Conservation (phyloP, 2,113 vertebrate species). For the Colius striatus region DNA sequence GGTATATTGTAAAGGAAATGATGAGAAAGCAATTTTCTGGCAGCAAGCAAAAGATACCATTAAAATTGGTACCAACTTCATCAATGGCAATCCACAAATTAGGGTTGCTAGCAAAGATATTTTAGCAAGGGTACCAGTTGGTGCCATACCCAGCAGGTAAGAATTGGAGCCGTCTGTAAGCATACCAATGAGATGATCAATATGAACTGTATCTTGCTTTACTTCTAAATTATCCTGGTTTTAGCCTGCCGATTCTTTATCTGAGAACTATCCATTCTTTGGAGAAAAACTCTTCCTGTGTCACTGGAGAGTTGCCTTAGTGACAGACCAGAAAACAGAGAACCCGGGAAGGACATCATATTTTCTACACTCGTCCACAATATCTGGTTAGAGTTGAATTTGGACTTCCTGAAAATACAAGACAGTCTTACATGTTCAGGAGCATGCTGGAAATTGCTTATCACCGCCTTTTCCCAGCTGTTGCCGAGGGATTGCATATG, state of each 20-base stretch:
- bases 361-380: background rate
- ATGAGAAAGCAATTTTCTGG: background rate
- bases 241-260: background rate
- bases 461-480: background rate
- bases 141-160: background rate
- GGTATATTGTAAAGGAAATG: background rate
- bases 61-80: background rate
- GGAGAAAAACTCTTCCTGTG: background rate
- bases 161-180: background rate
- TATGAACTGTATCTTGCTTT: background rate
- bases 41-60: background rate
- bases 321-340: background rate
- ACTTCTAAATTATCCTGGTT: background rate
- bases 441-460: background rate
- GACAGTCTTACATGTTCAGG: background rate
- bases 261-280: background rate
- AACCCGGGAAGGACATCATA: background rate
- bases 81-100: background rate
- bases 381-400: background rate
- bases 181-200: background rate
- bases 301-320: background rate
- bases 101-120: background rate
- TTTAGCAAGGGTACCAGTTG: background rate
- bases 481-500: background rate
- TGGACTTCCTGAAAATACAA: background rate